Conservation (phyloP, 2,888 invertebrate genomes). For the Nowickia ferox region DNA sequence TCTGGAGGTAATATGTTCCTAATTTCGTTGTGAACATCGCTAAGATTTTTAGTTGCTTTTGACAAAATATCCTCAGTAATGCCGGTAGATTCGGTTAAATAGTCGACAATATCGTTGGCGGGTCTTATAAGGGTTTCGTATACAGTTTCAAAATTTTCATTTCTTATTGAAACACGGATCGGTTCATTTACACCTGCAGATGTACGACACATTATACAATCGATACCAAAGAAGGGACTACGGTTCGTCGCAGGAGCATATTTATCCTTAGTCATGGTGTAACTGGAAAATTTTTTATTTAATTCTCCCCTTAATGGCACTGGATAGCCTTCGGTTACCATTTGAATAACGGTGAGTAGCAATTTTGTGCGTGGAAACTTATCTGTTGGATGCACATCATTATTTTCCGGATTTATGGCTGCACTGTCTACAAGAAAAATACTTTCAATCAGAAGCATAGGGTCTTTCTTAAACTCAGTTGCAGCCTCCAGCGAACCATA, state of each 20-base stretch:
- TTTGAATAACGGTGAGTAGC: conserved; percentile 91
- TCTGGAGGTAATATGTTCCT: conserved; percentile 90
- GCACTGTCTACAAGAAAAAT: conserved; percentile 86
- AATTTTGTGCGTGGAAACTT: conserved; percentile 91
- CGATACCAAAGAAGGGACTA: conserved; percentile 96
- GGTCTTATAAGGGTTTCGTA: conserved; percentile 96
- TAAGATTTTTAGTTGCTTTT: conserved; percentile 89
- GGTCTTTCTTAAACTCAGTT: conserved; percentile 87
- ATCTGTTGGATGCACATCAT: conserved; percentile 83
- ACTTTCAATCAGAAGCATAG: conserved; percentile 88
- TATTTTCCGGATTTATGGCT: neutral
- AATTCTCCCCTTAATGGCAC: conserved; percentile 89
- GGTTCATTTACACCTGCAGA: conserved; percentile 88
- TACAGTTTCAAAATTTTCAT: conserved; percentile 90
- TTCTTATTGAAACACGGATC: conserved; percentile 93
- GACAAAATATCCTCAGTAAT: conserved; percentile 90
- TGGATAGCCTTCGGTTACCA: conserved; percentile 94
- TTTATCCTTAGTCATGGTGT: conserved; percentile 89
- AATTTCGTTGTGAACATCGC: conserved; percentile 92
- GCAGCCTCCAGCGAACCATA: conserved; percentile 90
- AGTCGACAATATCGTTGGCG: conserved; percentile 91
- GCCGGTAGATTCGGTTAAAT: conserved; percentile 92
- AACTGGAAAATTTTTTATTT: conserved; percentile 86
- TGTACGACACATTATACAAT: conserved; percentile 97
- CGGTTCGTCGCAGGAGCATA: conserved; percentile 89